A percentile compares a stretch with the other conserved stretches of the same genome.
Conservation (phyloP, 2,113 vertebrate species). For the Microcebus murinus region DNA sequence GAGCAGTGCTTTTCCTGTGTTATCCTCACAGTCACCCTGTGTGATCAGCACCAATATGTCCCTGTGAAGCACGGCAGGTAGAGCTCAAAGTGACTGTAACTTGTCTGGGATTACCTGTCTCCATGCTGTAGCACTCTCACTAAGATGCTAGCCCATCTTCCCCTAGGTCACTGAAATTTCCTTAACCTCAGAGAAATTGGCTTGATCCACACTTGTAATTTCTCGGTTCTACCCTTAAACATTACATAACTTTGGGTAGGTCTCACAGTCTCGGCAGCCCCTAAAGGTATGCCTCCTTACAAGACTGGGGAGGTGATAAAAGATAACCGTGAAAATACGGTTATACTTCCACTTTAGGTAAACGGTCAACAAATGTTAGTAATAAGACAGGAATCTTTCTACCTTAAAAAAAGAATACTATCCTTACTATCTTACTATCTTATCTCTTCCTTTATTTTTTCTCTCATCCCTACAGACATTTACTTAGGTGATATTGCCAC, state of each 20-base stretch:
- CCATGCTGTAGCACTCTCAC: neutral
- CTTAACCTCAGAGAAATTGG: neutral
- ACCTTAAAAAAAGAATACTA: neutral
- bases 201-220: neutral
- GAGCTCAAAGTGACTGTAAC: neutral
- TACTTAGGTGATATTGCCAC: neutral
- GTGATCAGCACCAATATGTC: neutral
- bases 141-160: neutral
- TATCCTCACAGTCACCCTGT: neutral
- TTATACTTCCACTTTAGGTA: neutral
- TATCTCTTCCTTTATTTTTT: too few relatives aligned
- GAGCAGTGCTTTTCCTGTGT: neutral
- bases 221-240: neutral
- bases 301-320: neutral
- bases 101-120: neutral
- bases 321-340: neutral
- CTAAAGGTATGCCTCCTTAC: neutral
- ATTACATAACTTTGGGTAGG: neutral
- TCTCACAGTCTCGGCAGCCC: neutral
- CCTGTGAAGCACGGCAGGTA: neutral
- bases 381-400: neutral
- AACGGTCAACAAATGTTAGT: neutral
- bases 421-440: neutral
- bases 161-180: neutral
- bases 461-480: too few relatives aligned